A percentile compares a stretch with the other conserved stretches of the same genome.
phyloP scores from a whole-genome alignment of 1,140 invertebrate genomes.

The Lepidostoma basale region DNA sequence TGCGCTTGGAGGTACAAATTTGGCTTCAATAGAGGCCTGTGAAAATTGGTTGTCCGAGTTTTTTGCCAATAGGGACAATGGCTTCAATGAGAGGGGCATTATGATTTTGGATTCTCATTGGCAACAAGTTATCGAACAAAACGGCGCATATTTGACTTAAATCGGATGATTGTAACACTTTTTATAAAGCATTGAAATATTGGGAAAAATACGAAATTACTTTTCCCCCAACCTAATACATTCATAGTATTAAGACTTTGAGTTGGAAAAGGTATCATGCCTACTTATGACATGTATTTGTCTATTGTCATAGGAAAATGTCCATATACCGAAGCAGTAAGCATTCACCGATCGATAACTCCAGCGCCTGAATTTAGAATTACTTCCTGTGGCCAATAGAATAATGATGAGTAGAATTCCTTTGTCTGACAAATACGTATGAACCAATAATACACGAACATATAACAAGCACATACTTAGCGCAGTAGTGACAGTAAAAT shows the following conservation, averaged over 20 bases:
- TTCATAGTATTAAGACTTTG: too few species aligned
- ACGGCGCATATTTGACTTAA: background rate
- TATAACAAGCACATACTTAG: too few species aligned
- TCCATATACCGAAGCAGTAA: too few species aligned
- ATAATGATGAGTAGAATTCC: slow-evolving; percentile 6
- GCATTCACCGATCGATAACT: background rate
- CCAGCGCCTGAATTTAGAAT: background rate
- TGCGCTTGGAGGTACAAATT: background rate
- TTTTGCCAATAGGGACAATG: slow-evolving; percentile 1
- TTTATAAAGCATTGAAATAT: slow-evolving; percentile 10
- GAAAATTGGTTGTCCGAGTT: background rate
- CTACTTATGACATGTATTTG: too few species aligned
- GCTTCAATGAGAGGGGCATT: background rate
- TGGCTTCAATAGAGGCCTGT: slow-evolving; percentile 10
- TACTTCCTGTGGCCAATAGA: background rate
- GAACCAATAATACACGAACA: too few species aligned
- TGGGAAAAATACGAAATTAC: too few species aligned
- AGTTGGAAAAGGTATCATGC: too few species aligned
- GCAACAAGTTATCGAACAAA: slow-evolving; percentile 12
- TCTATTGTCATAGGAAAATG: too few species aligned
- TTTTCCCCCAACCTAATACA: too few species aligned
- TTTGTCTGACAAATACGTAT: too few species aligned
- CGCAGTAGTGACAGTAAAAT: too few species aligned
- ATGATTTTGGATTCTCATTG: too few species aligned
- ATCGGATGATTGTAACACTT: slow-evolving; percentile 2